Base-by-base conservation (phyloP, 2,113 vertebrate genomes). In the Euleptes europaea region DNA sequence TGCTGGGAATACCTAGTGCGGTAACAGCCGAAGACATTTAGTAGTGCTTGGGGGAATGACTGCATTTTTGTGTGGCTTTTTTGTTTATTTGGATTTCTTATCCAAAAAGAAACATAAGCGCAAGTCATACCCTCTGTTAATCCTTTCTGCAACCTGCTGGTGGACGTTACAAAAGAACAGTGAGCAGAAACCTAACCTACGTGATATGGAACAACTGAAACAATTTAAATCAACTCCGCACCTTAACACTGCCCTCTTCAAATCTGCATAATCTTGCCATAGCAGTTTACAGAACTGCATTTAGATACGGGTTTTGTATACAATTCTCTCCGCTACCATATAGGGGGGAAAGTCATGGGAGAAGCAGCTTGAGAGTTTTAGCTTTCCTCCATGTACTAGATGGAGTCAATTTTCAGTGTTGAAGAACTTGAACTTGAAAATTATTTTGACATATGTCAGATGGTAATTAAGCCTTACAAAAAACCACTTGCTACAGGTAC, bases 401-500 rank as follows among this genome's bases (percentile, higher is more conserved):
- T 71, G 7, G 21, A 71, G 31, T 47, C 8, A 6, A 31, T 85
- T 72, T 79, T 71, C 51, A 79, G 31, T 72, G 31, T 67, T 35
- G 13, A n/a, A 78, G 2, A 7, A 76, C 0, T 15, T 69, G 6
- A 65, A 44, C 3, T 6, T 9, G 8, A 11, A 86, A 85, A 79
- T 1, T 1, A 31, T 38, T 86, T 76, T 10, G 1, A 0, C 2
- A 0, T 0, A 17, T 74, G 57, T 11, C 83, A 76, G 54, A 69
- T 63, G 60, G 81, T 87, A 33, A 74, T 26, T 1, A 11, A 71
- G 71, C 19, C 3, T 47, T 47, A 5, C 49, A 47, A 28, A 81
- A 47, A 15, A 60, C 42, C 51, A 1, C 17, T 1, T 2, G 17
- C 19, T 19, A 44, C 13, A 21, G 31, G 31, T 74, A 78, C n/a